Base-by-base conservation (phyloP, 2,113 vertebrate species). In the Lanius collurio region DNA sequence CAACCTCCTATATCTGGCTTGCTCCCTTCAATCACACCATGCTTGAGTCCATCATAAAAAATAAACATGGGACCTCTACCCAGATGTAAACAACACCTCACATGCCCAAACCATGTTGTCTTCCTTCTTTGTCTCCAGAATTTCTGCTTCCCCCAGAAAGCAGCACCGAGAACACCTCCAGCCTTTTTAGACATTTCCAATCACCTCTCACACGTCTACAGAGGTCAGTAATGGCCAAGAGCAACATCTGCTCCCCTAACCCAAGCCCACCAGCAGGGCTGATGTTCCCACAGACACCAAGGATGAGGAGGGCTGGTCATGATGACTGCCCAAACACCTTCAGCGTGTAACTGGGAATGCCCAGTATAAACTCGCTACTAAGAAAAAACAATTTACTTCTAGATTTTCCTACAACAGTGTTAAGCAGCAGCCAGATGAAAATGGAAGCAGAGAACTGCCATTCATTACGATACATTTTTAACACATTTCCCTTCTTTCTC, bases 391-490 rank as follows among this genome's bases (percentile, higher is more conserved):
- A 69, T 23, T 69, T 23, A 33, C 35, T 50, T 74, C n/a, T 41
- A 19, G 8, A 52, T 59, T 56, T 67, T 59, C 31, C 62, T 46
- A 23, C 52, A 94, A 70, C 0, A 2, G 17, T 30, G 62, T 83
- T 57, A 87, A 71, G 37, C 37, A 84, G 67, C 15, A 76, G 44
- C 6, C 7, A 6, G 35, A 52, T 26, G 24, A 65, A 88, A 83
- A 88, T 1, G 7, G 19, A 89, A 22, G 31, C 71, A 75, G 33
- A 52, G 49, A 77, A 78, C 42, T n/a, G 35, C 15, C 8, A 44
- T 13, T 21, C 49, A 30, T 56, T 37, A 31, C 0, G 2, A 42
- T 2, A 39, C 0, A 0, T 59, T 60, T 65, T 67, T 12, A 82
- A 84, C 31, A 37, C 1, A 2, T n/a, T 24, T 49, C 20, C 28